Base-by-base conservation (phyloP, 2,113 vertebrate genomes). In the Tetrax tetrax region DNA sequence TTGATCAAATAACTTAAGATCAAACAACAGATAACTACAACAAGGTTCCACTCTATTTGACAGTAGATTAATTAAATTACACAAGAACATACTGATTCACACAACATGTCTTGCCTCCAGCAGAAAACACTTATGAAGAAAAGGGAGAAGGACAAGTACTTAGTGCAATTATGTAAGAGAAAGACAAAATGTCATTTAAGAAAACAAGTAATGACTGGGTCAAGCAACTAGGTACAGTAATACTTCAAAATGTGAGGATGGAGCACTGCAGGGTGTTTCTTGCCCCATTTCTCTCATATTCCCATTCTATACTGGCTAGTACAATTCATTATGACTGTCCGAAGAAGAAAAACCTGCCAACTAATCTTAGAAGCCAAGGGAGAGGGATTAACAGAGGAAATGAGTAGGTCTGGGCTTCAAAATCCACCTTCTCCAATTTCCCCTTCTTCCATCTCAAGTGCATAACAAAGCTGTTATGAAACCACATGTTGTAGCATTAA, bases 371-470 rank as follows among this genome's bases (percentile, higher is more conserved):
- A 89, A 78, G 83, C 53, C 72, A 83, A 93, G 35, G 56, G 29
- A 85, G 63, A 76, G 51, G 90, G 77, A 91, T 78, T 81, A 93
- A 84, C 53, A 93, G 70, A 89, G 83, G 85, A 95, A 90, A 95
- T 83, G 25, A 85, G 63, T 78, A 69, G 64, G 37, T 27, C 57
- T 71, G 38, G 63, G 31, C 72, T 90, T 92, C 79, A 83, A 95
- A 92, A 96, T 47, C 59, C 79, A 84, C 83, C 41, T 90, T 95
- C 87, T 95, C 79, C 69, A 48, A 70, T 93, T 92, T 89, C 94
- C 59, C 41, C 19, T 69, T 50, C 63, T 94, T 90, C 56, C 27
- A 93, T 14, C 57, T 79, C 28, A 89, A 91, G 54, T 16, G 24
- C 19, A 9, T 63, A 93, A 83, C 65, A 75, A 91, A 91, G 70